phyloP scores from a whole-genome alignment of 2,113 vertebrate genomes.

The Engystomops pustulosus region DNA sequence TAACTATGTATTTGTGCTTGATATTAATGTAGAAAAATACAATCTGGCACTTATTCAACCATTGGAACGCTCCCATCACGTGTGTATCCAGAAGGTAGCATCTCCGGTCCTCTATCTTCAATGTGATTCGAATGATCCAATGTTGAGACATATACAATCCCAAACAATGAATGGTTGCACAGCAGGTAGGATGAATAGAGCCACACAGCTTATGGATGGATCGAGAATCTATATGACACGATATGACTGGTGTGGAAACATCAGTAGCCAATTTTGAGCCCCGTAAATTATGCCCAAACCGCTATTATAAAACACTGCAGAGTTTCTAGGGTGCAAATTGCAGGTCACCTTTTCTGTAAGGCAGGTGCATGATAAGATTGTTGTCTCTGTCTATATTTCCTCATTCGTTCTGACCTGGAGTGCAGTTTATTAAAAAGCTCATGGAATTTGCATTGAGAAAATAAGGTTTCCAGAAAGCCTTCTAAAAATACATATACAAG shows the following conservation, averaged over 20 bases:
- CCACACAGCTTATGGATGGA: constrained; percentile 74
- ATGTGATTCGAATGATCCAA: constrained; percentile 75
- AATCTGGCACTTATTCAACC: constrained; percentile 70
- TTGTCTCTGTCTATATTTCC: constrained; percentile 90
- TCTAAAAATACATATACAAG: constrained; percentile 96
- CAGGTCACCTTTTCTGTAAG: constrained; percentile 93
- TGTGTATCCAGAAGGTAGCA: constrained; percentile 67
- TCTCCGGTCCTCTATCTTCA: constrained; percentile 62
- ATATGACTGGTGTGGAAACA: constrained; percentile 75
- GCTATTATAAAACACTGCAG: constrained; percentile 70
- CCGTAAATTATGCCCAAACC: constrained; percentile 73
- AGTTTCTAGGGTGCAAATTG: constrained; percentile 63
- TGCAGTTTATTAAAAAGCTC: constrained; percentile 98
- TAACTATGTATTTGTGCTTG: constrained; percentile 72
- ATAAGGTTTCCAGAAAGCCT: constrained; percentile 97
- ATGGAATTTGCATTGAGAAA: constrained; percentile 94
- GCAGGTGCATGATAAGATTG: constrained; percentile 81
- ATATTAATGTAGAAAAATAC: constrained; percentile 62
- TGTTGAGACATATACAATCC: constrained; percentile 70
- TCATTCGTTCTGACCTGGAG: constrained; percentile 90
- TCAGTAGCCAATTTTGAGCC: constrained; percentile 73
- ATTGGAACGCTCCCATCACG: constrained; percentile 61
- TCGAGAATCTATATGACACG: constrained; percentile 75
- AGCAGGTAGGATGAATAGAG: constrained; percentile 72
- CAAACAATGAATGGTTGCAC: constrained; percentile 72